These are phyloP conservation scores for Bombus soroeensis DNA, from an alignment of 1,140 invertebrate genomes.

Conservation along the genomic window DNA sequence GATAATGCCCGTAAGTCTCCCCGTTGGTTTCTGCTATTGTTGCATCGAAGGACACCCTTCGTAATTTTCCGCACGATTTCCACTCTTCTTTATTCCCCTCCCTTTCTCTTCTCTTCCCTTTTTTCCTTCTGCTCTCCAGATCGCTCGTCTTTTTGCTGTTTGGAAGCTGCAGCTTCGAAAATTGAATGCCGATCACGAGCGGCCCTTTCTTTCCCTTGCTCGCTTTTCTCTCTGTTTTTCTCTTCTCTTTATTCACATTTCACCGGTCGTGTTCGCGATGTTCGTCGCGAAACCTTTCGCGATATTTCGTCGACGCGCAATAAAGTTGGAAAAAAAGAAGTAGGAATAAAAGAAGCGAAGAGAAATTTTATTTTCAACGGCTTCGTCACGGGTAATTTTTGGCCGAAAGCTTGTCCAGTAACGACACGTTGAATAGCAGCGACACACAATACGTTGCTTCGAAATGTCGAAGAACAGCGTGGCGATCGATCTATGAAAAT, in stretches of 20 bases:
- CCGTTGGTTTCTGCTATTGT: conserved; percentile 55
- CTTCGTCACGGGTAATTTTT: background rate
- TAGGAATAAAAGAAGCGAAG: background rate
- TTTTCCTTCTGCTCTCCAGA: background rate
- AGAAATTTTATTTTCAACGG: background rate
- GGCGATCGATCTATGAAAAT: background rate
- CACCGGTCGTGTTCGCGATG: background rate
- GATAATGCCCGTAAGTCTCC: conserved; percentile 77
- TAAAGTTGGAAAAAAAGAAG: background rate
- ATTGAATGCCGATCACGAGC: conserved; percentile 48
- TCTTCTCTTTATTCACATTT: background rate
- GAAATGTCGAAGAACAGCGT: background rate
- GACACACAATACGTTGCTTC: background rate
- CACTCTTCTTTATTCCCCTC: conserved; percentile 30
- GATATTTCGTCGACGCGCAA: background rate
- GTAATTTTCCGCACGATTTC: conserved; percentile 65
- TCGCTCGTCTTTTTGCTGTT: background rate
- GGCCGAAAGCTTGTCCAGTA: background rate
- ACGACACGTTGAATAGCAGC: background rate
- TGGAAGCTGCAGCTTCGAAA: conserved; percentile 20
- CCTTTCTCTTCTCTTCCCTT: no score
- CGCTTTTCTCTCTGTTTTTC: background rate
- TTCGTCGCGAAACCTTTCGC: background rate
- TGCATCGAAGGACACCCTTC: conserved; percentile 42
- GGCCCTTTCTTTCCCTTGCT: background rate